Evolutionary conservation across 2,113 vertebrate genomes (phyloP), one percentile per base, ranked within the genome.

Genomic region (Takifugu bimaculatus): DNA sequence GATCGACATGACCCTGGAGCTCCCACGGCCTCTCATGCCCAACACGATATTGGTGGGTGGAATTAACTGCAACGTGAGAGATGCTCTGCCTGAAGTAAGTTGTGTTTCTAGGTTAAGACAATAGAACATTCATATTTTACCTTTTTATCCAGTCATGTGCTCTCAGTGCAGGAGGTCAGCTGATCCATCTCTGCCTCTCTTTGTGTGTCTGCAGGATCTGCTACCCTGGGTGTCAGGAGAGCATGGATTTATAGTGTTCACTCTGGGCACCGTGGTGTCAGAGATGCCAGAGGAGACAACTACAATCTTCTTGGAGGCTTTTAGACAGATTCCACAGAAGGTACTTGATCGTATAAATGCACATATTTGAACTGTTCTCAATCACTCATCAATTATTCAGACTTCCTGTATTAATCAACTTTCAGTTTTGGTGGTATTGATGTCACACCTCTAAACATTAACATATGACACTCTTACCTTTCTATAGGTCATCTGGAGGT

Each of bases 181-280:
- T 48, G 13, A 48, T 6, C 14, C 35, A 39, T 39, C 35, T 35
- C 32, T 11, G 35, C 11, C 35, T 39, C 2, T n/a, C 13, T 15
- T 13, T 58, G 6, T 20, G 11, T 52, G n/a, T 55, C 61, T 83
- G 47, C 77, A 98, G 96, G 94, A 97, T 53, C 91, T 97, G 35
- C 89, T 94, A 75, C 79, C 83, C 29, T 94, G 96, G n/a, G 66
- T 96, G 61, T 96, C 95, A 4, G 95, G 94, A 63, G 89, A 94
- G 14, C 92, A 97, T 0, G 96, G 96, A 4, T 88, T 96, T 26
- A 82, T 99, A 28, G 92, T 99, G 57, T 98, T 99, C 84, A 96
- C 94, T 0, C 78, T 98, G 84, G 96, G 96, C 6, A 93, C 92
- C 9, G 88, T 95, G 89, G 68, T 96, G 52, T 91, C 93, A 0